Conservation (phyloP, 2,888 invertebrate species). For the Heliconius charithonia region DNA sequence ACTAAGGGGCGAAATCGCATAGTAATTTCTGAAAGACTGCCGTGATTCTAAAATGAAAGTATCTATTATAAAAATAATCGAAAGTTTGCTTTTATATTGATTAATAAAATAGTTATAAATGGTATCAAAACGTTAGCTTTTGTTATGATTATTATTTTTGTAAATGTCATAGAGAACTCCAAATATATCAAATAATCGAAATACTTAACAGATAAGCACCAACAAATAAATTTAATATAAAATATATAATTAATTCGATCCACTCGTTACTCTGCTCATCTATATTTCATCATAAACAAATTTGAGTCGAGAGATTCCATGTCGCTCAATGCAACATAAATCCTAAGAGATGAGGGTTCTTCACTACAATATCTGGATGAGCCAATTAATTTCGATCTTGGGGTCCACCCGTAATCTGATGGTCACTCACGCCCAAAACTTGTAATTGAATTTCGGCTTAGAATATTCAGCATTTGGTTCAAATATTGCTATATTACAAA, state of each 20-base stretch:
- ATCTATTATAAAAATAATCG: background rate
- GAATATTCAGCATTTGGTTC: conserved; percentile 65
- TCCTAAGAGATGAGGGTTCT: conserved; percentile 74
- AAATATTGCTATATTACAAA: conserved; percentile 52
- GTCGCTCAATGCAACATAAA: conserved; percentile 66
- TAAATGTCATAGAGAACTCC: background rate
- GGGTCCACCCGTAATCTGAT: conserved; percentile 75
- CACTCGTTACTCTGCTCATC: background rate
- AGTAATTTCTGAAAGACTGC: conserved; percentile 2
- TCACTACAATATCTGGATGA: conserved; percentile 74
- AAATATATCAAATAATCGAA: background rate
- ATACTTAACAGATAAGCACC: too few species aligned
- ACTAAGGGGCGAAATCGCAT: conserved; percentile 18
- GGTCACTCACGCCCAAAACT: conserved; percentile 77
- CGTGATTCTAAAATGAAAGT: background rate
- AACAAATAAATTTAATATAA: background rate
- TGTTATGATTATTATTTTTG: background rate
- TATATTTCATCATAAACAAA: conserved; percentile 23
- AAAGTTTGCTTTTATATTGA: background rate
- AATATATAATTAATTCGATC: conserved; percentile 7
- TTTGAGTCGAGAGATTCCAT: conserved; percentile 48
- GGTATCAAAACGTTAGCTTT: too few species aligned
- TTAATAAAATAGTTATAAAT: background rate
- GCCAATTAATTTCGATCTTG: conserved; percentile 79
- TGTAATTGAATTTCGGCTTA: conserved; percentile 71